Base-by-base conservation (phyloP, 2,888 invertebrate genomes). In the Apantesis nais region DNA sequence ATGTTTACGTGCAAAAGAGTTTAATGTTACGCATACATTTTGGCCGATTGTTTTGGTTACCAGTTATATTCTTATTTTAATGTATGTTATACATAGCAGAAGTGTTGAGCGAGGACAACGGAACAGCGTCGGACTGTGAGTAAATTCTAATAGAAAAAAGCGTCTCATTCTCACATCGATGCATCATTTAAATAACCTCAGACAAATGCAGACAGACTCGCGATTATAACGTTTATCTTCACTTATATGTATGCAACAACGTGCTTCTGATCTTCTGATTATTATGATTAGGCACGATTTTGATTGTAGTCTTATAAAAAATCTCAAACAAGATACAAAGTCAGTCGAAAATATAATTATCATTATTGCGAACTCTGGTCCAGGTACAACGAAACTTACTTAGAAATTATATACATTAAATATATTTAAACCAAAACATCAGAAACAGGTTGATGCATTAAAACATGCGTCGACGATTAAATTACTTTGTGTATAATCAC, bases 161-260 rank as follows among this genome's bases (percentile, higher is more conserved):
- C 92, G 88, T 90, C 85, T 87, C 92, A 92, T 90, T 90, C 90
- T 90, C 91, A 89, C 93, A 85, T 88, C 85, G 87, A 85, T 85
- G 87, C 89, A 85, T 84, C 82, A 85, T 87, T 82, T 85, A 82
- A 84, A 85, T 85, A 85, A 89, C 86, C 85, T 79, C 83, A 85
- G 81, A 83, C 86, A 84, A 82, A 87, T 87, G 79, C 87, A 89
- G 80, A 83, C 86, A 87, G 81, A 86, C 86, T 85, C 86, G 84
- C 85, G 80, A 76, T 83, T 81, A 79, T 81, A 79, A 86, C 78
- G 72, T 85, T 86, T 85, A 87, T 82, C 77, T 76, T 83, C 78
- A 82, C 74, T 78, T 76, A 74, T 79, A 85, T 62, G 69, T 66
- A 71, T 74, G 75, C 86, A 87, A 85, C 86, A 85, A 81, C 86